A percentile compares a stretch with the other conserved stretches of the same genome.
Conservation (phyloP, 2,113 vertebrate species). For the Cygnus atratus region DNA sequence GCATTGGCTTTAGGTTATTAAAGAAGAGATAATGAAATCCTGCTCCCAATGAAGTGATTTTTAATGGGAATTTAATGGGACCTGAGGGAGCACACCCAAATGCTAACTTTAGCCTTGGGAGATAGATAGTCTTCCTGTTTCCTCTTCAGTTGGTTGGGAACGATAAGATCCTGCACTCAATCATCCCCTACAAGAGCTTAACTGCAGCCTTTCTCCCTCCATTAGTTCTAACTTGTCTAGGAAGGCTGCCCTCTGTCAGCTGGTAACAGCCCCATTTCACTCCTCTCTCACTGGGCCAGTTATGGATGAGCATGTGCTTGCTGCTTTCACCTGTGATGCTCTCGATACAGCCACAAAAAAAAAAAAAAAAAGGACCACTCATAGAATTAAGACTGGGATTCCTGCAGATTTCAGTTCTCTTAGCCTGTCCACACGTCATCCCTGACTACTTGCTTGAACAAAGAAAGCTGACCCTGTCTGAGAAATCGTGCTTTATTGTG, state of each 20-base stretch:
- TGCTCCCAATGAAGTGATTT: slow-evolving; percentile 13
- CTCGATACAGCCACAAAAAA: background rate
- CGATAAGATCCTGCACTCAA: background rate
- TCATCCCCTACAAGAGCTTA: background rate
- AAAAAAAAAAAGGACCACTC: background rate
- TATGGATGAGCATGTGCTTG: rapidly evolving
- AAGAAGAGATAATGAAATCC: slow-evolving; percentile 29
- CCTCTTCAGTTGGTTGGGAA: background rate
- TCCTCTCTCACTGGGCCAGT: background rate
- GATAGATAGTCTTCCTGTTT: slow-evolving; percentile 30
- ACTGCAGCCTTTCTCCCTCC: background rate
- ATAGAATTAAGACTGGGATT: background rate
- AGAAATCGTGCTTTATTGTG: background rate
- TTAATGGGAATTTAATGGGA: slow-evolving; percentile 50
- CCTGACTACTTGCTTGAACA: background rate
- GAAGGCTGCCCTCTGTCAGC: background rate
- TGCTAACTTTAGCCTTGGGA: slow-evolving; percentile 29
- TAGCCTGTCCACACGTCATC: background rate
- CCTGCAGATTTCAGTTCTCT: background rate
- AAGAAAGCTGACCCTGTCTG: background rate
- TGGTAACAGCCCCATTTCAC: background rate
- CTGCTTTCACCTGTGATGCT: background rate
- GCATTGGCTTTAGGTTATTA: background rate
- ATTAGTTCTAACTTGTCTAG: background rate
- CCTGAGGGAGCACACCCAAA: background rate